Percentiles rank a stretch among this genome's conserved stretches.
These are phyloP conservation scores for Drosophila tripunctata DNA, from an alignment of 2,888 invertebrate genomes.

Conservation along the genomic window DNA sequence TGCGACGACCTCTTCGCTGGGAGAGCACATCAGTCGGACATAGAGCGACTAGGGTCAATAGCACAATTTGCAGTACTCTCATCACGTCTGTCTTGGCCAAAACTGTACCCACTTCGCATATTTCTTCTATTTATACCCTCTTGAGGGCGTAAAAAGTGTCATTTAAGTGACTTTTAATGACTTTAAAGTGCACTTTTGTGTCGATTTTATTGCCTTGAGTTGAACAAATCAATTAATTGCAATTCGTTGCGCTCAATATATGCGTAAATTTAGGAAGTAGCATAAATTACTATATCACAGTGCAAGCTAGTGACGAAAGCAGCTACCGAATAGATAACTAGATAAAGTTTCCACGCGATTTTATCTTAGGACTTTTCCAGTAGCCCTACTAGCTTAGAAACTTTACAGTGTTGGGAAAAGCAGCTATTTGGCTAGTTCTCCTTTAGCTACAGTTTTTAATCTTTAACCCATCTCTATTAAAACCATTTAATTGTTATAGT, in stretches of 20 bases:
- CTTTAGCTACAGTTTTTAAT: no score
- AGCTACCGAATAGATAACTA: background rate
- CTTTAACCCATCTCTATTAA: background rate
- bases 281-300: no score
- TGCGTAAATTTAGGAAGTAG: background rate
- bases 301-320: no score
- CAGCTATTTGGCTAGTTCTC: no score
- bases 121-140: slow-evolving; percentile 66
- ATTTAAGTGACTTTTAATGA: slow-evolving; percentile 1
- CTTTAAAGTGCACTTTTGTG: background rate
- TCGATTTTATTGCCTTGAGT: slow-evolving; percentile 7
- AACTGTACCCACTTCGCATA: slow-evolving; percentile 37
- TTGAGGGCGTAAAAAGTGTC: slow-evolving; percentile 29
- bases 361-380: no score
- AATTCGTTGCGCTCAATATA: slow-evolving; percentile 21
- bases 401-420: no score
- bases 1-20: background rate
- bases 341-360: background rate
- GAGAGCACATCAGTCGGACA: slow-evolving; percentile 45
- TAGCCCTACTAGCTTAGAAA: no score
- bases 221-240: slow-evolving; percentile 51
- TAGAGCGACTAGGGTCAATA: slow-evolving; percentile 48
- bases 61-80: slow-evolving; percentile 55
- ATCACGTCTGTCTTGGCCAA: slow-evolving; percentile 42
- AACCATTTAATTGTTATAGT: background rate